phyloP scores from a whole-genome alignment of 2,113 vertebrate species.

The Colossoma macropomum region DNA sequence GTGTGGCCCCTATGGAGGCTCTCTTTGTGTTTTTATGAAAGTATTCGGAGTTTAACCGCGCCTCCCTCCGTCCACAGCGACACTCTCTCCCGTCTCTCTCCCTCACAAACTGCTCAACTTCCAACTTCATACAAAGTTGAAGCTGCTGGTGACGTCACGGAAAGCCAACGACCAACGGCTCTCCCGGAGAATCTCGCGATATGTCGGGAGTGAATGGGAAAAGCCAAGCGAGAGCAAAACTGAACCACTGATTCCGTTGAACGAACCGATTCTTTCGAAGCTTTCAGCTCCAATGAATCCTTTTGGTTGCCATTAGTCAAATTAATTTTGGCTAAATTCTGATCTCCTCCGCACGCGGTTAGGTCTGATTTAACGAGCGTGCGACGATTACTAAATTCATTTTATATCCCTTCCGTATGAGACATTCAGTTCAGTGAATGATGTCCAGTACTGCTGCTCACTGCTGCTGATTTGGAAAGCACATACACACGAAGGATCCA shows the following conservation, averaged over 20 bases:
- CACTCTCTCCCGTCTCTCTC: slow-evolving; percentile 57
- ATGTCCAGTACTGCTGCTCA: too few relatives aligned
- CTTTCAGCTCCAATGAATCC: too few relatives aligned
- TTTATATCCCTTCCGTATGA: too few relatives aligned
- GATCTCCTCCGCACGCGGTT: neutral
- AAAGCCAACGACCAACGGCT: slow-evolving; percentile 50
- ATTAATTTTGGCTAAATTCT: neutral
- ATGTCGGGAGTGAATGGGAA: neutral
- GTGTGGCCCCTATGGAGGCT: neutral
- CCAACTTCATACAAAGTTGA: slow-evolving; percentile 81
- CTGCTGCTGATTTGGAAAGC: too few relatives aligned
- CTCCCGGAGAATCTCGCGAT: slow-evolving; percentile 67
- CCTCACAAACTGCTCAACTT: slow-evolving; percentile 68
- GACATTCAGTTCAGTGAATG: too few relatives aligned
- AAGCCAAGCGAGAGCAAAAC: slow-evolving; percentile 17
- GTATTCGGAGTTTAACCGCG: neutral
- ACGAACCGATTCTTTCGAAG: neutral
- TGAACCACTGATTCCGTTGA: neutral
- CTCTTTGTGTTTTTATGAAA: neutral
- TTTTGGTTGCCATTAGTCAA: neutral
- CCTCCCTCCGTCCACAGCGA: slow-evolving; percentile 20
- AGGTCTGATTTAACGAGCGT: neutral
- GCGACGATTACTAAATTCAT: too few relatives aligned
- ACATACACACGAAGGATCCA: too few relatives aligned
- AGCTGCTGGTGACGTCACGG: slow-evolving; percentile 69